phyloP scores from a whole-genome alignment of 2,113 vertebrate species.

The Cyprinus carpio region DNA sequence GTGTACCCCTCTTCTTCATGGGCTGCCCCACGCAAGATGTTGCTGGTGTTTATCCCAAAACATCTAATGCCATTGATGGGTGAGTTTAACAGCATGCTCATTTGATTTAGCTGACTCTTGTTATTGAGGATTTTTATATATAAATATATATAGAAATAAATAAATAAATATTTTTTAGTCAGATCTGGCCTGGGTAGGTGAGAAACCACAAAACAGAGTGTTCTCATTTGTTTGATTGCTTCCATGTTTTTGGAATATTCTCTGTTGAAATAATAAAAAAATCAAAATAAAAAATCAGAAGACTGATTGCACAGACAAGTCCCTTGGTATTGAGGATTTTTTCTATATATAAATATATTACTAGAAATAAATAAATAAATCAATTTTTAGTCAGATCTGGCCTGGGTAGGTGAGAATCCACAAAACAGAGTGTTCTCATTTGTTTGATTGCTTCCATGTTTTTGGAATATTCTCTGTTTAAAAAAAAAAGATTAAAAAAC shows the following conservation, averaged over 20 bases:
- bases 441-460: not conserved
- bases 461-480: not conserved
- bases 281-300: no score
- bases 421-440: not conserved
- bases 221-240: not conserved
- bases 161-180: no score
- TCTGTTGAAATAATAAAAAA: not conserved
- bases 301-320: not conserved
- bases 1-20: constrained; percentile 92
- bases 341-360: no score
- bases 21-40: constrained; percentile 83
- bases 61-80: constrained; percentile 55
- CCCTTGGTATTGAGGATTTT: no score
- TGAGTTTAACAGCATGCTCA: constrained; percentile 51
- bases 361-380: not conserved
- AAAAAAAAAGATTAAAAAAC: no score
- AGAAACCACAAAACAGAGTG: not conserved
- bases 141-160: no score
- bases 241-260: not conserved
- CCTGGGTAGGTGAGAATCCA: constrained; percentile 2
- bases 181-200: not conserved
- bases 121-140: no score
- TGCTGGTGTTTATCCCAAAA: constrained; percentile 63
- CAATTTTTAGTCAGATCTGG: not conserved
- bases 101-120: no score